Base-by-base conservation (phyloP, 2,888 invertebrate genomes). In the Branchellion lobata region DNA sequence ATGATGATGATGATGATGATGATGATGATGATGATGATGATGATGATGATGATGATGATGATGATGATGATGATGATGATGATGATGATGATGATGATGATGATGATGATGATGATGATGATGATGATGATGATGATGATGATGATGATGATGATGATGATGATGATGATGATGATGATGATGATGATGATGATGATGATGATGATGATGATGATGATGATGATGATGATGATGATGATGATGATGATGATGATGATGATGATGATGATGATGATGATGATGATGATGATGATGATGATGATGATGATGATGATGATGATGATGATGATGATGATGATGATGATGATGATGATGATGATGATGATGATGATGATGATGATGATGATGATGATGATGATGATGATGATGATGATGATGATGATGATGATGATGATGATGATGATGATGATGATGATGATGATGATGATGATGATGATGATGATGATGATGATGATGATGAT, bases 381-480 rank as follows among this genome's bases (percentile, higher is more conserved):
- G 5, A 71, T 71, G 14, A 71, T 71, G 14, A 24, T 47, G 78
- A 65, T 24, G 57, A 65, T 40, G 40, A 51, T 78, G 78, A 36
- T 34, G 57, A 31, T 31, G 78, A 65, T 61, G 78, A 65, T 78
- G 78, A 77, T 77, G 78, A 78, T 65, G 78, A 78, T 61, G 68
- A 68, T 78, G 40, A 40, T 78, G 34, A 68, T 31, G 68, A 65
- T 65, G 68, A 61, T 27, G 31, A 68, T 65, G 33, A 27, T 69
- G 78, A 68, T 40, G 65, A 65, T 78, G 40, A 69, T 68, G 75
- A 75, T 75, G 57, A 75, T 53, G 57, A 75, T 53, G 51, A 75
- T 29, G 51, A 53, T 18, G 40, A 40, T 40, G 14, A 40, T 40
- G 40, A 40, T 40, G 40, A 8, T 5, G 40, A 8, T 40, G 40